Percentiles rank a stretch among this genome's conserved stretches.
phyloP scores from a whole-genome alignment of 1,140 invertebrate genomes.

The Camponotus pennsylvanicus region DNA sequence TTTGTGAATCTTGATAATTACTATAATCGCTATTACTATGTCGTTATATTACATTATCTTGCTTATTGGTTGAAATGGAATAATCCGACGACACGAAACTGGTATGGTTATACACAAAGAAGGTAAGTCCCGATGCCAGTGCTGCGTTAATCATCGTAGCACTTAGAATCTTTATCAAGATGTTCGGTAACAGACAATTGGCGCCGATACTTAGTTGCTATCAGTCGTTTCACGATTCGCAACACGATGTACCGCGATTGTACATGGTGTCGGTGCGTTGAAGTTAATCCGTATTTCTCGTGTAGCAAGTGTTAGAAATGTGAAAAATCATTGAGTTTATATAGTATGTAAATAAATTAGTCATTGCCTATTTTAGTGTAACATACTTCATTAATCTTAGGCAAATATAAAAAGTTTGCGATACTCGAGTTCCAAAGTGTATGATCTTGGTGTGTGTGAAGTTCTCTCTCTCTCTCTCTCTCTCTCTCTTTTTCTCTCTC shows the following conservation, averaged over 20 bases:
- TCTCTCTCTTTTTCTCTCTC: conserved; percentile 34
- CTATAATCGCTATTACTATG: conserved; percentile 58
- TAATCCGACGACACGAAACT: conserved; percentile 71
- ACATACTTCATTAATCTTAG: conserved; percentile 80
- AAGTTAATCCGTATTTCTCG: conserved; percentile 71
- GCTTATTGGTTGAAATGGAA: conserved; percentile 58
- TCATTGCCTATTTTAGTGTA: conserved; percentile 77
- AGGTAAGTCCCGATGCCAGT: conserved; percentile 82
- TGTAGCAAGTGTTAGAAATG: conserved; percentile 79
- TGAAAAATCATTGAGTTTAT: conserved; percentile 81
- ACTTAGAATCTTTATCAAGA: conserved; percentile 54
- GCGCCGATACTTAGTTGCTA: conserved; percentile 84
- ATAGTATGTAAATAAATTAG: conserved; percentile 81
- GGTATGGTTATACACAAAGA: conserved; percentile 75
- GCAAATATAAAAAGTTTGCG: conserved; percentile 79
- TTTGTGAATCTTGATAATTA: conserved; percentile 68
- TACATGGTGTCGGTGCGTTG: conserved; percentile 54
- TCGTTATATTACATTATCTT: conserved; percentile 75
- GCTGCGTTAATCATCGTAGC: conserved; percentile 71
- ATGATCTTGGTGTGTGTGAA: conserved; percentile 58
- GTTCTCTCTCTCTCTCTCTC: conserved; percentile 51
- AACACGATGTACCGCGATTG: conserved; percentile 54
- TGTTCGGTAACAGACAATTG: conserved; percentile 75
- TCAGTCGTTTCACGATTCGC: conserved; percentile 84
- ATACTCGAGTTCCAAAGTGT: conserved; percentile 74